Evolutionary conservation across 2,797 vertebrate genomes (phyloP), one percentile per base, ranked within the genome.

Genomic region (Dicrostonyx torquatus): DNA sequence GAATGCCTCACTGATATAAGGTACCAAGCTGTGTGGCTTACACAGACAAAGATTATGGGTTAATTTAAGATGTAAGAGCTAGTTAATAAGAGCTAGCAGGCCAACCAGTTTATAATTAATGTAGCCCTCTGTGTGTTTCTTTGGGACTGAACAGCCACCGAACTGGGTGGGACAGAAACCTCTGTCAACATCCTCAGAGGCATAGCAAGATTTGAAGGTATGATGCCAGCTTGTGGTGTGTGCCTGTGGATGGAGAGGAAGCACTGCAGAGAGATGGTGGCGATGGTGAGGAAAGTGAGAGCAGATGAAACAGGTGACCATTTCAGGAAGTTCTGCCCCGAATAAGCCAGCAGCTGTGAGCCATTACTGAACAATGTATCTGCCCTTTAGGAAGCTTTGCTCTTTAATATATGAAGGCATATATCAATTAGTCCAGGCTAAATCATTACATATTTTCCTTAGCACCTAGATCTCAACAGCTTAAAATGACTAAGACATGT

Each of bases 401-500:
- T 37, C 40, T 73, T 92, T 80, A 77, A 62, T 86, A 29, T 77
- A 29, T 53, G 70, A 79, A 82, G 34, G 10, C 53, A 4, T 80
- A 0, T 60, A 76, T 87, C 50, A 29, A 20, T 86, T 93, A 73
- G 18, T 75, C 64, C 79, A 72, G 73, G 82, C 20, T 91, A 68
- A 55, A 24, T 80, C 62, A 11, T 78, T 78, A 31, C 62, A 37
- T 37, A 68, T 86, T 79, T 85, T 18, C 4, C 40, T 64, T 50
- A 86, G 37, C 76, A 20, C 11, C 12, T 37, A 73, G 55, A 87
- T 86, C 40, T 79, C 37, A 83, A 64, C 5, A 53, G 73, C 13
- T 94, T 95, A 31, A 92, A 94, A 84, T 45, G 68, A 85, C 62
- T n/a, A 18, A 92, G n/a, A 24, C 73, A 2, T 84, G 53, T 91